Evolutionary conservation across 2,888 invertebrate species (phyloP).

Genomic region (Caenorhabditis zanzibari): DNA sequence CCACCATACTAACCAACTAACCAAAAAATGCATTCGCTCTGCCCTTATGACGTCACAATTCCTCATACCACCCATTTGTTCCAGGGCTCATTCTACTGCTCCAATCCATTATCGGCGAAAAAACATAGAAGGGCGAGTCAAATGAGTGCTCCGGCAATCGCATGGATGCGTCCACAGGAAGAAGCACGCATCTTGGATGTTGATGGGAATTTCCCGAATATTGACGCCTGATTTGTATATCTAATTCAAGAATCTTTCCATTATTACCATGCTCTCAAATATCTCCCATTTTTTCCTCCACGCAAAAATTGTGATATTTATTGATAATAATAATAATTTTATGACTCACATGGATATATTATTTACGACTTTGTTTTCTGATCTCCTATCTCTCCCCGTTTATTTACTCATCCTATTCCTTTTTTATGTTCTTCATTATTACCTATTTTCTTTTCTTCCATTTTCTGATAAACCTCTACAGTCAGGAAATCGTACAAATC

Average conservation of each 20-base stretch:
- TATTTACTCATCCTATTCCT: not conserved
- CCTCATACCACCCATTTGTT: constrained; percentile 18
- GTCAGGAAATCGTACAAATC: not conserved
- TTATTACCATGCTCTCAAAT: not conserved
- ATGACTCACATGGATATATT: constrained; percentile 1
- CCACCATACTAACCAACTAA: not conserved
- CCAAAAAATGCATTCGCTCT: not conserved
- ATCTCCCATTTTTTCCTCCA: not conserved
- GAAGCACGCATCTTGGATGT: constrained; percentile 60
- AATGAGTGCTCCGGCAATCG: constrained; percentile 71
- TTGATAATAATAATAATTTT: constrained; percentile 21
- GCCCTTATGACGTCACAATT: not conserved
- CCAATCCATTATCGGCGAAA: constrained; percentile 63
- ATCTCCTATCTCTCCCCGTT: not conserved
- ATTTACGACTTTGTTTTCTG: constrained; percentile 6
- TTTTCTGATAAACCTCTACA: not conserved
- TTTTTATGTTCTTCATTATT: not conserved
- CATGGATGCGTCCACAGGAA: constrained; percentile 69
- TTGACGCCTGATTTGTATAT: constrained; percentile 33
- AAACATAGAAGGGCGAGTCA: constrained; percentile 69
- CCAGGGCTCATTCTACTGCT: constrained; percentile 75
- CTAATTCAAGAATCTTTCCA: not conserved
- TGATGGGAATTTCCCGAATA: constrained; percentile 51
- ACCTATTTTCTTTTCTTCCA: not conserved
- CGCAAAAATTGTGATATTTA: constrained; percentile 41